Evolutionary conservation across 64 coral and sea anemone species (phyloP).

Genomic region (Trachythela sp.): DNA sequence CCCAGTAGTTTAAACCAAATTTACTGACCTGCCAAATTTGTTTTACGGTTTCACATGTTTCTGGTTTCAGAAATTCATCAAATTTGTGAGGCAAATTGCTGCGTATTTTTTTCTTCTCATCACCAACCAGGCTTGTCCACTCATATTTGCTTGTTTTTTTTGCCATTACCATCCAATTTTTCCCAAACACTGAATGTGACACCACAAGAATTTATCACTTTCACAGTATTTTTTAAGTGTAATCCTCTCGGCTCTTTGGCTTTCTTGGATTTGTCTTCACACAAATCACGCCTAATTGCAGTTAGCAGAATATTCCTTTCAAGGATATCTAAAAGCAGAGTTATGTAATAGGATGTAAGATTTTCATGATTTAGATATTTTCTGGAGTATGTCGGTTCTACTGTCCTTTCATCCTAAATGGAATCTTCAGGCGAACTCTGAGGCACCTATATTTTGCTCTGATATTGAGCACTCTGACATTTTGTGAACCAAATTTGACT

Average conservation of each 20-base stretch:
- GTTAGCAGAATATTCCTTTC: slow-evolving; percentile 19
- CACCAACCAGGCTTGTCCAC: slow-evolving; percentile 36
- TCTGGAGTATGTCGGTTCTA: not conserved
- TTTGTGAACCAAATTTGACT: no score
- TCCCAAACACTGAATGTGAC: slow-evolving; percentile 42
- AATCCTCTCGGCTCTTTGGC: slow-evolving; percentile 22
- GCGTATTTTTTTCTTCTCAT: slow-evolving; percentile 35
- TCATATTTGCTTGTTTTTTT: slow-evolving; percentile 33
- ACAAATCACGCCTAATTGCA: slow-evolving; percentile 25
- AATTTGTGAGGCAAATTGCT: not conserved
- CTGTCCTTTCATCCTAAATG: not conserved
- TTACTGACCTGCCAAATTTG: slow-evolving; percentile 20
- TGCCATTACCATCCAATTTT: slow-evolving; percentile 35
- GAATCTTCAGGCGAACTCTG: no score
- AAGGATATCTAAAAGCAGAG: not conserved
- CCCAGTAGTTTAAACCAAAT: slow-evolving; percentile 13
- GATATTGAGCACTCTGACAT: no score
- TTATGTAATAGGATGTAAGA: not conserved
- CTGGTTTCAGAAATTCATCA: slow-evolving; percentile 16
- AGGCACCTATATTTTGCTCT: no score
- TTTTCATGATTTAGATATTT: not conserved
- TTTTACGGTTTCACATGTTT: not conserved
- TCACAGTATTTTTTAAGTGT: slow-evolving; percentile 26
- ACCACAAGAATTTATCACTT: slow-evolving; percentile 37
- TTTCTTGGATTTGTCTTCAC: slow-evolving; percentile 25